phyloP scores from a whole-genome alignment of 2,888 invertebrate genomes.

The Agapetus fuscipes region DNA sequence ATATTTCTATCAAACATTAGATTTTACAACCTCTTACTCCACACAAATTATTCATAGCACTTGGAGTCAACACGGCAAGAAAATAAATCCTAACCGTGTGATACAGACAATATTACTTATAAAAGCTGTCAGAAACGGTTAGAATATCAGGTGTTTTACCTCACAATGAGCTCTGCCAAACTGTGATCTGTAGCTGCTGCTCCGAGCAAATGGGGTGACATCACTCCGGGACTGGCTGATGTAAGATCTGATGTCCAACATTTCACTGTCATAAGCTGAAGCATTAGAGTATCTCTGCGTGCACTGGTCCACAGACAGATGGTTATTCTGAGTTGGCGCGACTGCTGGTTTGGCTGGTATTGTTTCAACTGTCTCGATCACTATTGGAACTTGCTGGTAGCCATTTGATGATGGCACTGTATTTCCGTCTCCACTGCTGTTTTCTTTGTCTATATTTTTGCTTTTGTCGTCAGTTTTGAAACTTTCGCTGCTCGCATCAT shows the following conservation, averaged over 20 bases:
- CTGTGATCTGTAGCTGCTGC: slow-evolving; percentile 61
- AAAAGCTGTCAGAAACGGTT: too few species aligned
- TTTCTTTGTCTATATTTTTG: slow-evolving; percentile 19
- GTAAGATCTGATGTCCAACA: slow-evolving; percentile 62
- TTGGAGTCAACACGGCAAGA: too few species aligned
- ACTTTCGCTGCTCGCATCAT: slow-evolving; percentile 35
- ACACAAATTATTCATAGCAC: too few species aligned
- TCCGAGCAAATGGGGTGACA: slow-evolving; percentile 59
- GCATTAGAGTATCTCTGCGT: slow-evolving; percentile 29
- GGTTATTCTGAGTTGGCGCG: slow-evolving; percentile 29
- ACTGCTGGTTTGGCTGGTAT: slow-evolving; percentile 27
- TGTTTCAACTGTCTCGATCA: slow-evolving; percentile 47
- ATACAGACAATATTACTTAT: too few species aligned
- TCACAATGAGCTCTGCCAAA: slow-evolving; percentile 43
- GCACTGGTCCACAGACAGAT: slow-evolving; percentile 40
- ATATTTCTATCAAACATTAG: too few species aligned
- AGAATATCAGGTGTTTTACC: too few species aligned
- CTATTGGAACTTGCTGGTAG: slow-evolving; percentile 58
- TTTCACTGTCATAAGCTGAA: slow-evolving; percentile 50
- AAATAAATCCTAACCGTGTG: too few species aligned
- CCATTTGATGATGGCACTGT: slow-evolving; percentile 29
- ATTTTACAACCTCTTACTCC: too few species aligned
- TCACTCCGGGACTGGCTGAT: slow-evolving; percentile 66
- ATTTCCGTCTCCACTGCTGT: slow-evolving; percentile 24
- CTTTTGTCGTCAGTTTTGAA: slow-evolving; percentile 29